Base-by-base conservation (phyloP, 2,797 vertebrate genomes). In the Tenualosa ilisha region DNA sequence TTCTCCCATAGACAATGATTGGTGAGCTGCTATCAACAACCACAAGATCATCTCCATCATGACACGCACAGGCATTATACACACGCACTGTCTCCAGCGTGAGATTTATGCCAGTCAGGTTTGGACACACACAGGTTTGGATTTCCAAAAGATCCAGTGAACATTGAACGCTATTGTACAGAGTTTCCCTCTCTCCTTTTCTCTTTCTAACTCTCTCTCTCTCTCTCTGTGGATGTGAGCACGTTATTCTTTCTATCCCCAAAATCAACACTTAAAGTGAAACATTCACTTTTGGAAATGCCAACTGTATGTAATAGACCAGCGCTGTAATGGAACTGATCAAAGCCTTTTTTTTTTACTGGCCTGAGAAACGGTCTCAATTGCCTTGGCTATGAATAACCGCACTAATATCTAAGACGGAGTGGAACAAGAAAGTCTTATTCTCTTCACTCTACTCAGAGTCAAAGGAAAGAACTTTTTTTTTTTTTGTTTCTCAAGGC, bases 1-100 rank as follows among this genome's bases (percentile, higher is more conserved):
- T 86, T 89, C 88, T 85, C 89, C 87, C 50, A 51, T 85, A 87
- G 68, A 85, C 85, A 68, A 43, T 75, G 68, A 79, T 79, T 79
- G 40, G 72, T 79, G 72, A 46, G 72, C 40, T 46, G 72, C 40
- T 79, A 79, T 79, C 72, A n/a, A 2, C 26, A 79, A 79, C 72
- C 72, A 46, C 72, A 43, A 8, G 20, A 20, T 43, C 72, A 79
- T 79, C 72, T 46, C 46, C 40, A 79, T 79, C 17, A 22, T 79
- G 37, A 43, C 72, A 79, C 40, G 6, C 17, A 20, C 5, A 43
- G 40, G 65, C 65, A 79, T 6, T 49, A 79, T 37, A 79, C 17
- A 79, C 37, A 79, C 72, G 46, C 37, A 22, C 15, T 79, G 31
- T 75, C 37, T 75, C 17, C 72, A 79, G 2, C 2, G 37, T 79